Base-by-base conservation (phyloP, 2,888 invertebrate genomes). In the Acanthoscelides obtectus region DNA sequence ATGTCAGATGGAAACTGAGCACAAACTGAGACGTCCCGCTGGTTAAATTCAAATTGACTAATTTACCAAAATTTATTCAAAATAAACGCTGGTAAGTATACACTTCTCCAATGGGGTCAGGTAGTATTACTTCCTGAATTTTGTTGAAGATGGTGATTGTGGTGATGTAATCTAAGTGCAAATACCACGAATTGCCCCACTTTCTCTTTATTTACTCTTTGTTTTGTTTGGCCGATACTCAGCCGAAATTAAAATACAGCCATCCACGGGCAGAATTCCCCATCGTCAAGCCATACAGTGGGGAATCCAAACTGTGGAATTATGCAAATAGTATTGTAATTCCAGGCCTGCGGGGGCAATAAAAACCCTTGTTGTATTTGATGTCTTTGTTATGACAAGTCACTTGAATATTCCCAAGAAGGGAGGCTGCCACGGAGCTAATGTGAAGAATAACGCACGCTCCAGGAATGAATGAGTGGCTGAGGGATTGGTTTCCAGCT, bases 301-400 rank as follows among this genome's bases (percentile, higher is more conserved):
- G 45, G 6, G 72, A 72, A 70, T 71, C 70, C 67, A 70, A 74
- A 74, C 25, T 71, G 22, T 70, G 70, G 70, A 72, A 72, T 74
- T 72, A 74, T 74, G 72, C 72, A 74, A 74, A 74, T 69, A 21
- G 45, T 72, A 72, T 70, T 66, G 45, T 72, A 72, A 72, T 70
- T 65, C 64, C 25, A 66, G 25, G 69, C 65, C 69, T 65, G 45
- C 17, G 45, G 45, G 45, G 45, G 45, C 45, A 45, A 45, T 45
- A 45, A 45, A 45, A 45, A 45, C 45, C 45, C 72, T 68, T 70
- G 72, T 70, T 68, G 68, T 72, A 72, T 72, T 70, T 72, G 72
- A 72, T 69, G 70, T 72, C 72, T 72, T 72, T 72, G 72, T 72
- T 72, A 66, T 20, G 68, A 67, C 22, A 22, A 67, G 67, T 45